A percentile compares a stretch with the other conserved stretches of the same genome.
Conservation (phyloP, 2,888 invertebrate genomes). For the Leptothorax acervorum region DNA sequence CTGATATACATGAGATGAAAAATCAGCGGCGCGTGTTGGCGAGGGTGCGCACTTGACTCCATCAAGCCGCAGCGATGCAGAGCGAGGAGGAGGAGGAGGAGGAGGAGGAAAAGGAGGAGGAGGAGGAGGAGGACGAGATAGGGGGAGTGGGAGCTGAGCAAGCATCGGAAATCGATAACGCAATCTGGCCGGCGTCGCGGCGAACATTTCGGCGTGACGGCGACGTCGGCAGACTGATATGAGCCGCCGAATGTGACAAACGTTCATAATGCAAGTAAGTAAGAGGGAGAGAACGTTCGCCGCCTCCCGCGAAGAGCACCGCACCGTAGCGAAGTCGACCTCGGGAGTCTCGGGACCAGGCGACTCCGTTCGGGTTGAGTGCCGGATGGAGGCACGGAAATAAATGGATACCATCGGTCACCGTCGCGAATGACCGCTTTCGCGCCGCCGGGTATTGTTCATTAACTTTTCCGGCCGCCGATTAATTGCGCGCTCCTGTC, state of each 20-base stretch:
- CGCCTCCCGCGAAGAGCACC: neutral
- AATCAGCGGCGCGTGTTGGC: slow-evolving; percentile 60
- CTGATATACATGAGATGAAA: slow-evolving; percentile 52
- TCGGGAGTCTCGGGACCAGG: neutral
- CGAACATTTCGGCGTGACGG: slow-evolving; percentile 71
- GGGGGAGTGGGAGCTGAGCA: slow-evolving; percentile 60
- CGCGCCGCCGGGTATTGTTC: slow-evolving; percentile 64
- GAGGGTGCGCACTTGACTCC: slow-evolving; percentile 66
- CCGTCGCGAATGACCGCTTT: slow-evolving; percentile 65
- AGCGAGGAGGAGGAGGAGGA: slow-evolving; percentile 52
- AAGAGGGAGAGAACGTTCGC: slow-evolving; percentile 24
- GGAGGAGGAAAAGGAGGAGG: too few relatives aligned
- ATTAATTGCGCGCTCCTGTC: slow-evolving; percentile 65
- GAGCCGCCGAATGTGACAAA: slow-evolving; percentile 72
- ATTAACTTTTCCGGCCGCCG: slow-evolving; percentile 67
- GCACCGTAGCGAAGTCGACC: neutral
- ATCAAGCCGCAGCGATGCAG: slow-evolving; percentile 66
- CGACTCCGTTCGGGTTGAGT: slow-evolving; percentile 18
- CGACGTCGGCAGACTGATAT: slow-evolving; percentile 70
- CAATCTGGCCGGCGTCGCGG: slow-evolving; percentile 73
- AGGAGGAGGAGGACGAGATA: slow-evolving; percentile 27
- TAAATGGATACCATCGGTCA: slow-evolving; percentile 66
- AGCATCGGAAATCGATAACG: slow-evolving; percentile 80
- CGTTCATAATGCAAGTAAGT: slow-evolving; percentile 70
- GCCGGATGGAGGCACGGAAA: slow-evolving; percentile 46